phyloP scores from a whole-genome alignment of 2,888 invertebrate species.

The Drosophila villosipedis region DNA sequence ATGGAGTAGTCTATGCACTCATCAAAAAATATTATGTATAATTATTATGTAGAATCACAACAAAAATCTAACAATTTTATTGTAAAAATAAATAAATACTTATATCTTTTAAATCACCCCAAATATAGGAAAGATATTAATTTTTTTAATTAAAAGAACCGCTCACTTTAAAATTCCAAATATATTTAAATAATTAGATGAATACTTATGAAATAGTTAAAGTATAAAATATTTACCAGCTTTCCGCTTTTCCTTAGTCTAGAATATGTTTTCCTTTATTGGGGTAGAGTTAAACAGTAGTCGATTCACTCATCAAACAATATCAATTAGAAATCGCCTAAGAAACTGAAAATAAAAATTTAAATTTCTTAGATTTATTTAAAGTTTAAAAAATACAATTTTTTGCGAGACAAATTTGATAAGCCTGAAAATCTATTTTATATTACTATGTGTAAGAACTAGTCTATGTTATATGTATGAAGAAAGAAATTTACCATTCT shows the following conservation, averaged over 20 bases:
- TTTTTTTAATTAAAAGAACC: not conserved
- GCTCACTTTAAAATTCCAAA: not conserved
- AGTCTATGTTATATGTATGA: constrained; percentile 29
- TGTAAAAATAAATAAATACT: not conserved
- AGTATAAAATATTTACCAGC: not conserved
- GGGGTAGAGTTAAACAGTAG: not conserved
- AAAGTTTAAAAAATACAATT: not conserved
- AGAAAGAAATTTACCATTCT: not conserved
- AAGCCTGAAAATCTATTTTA: not conserved
- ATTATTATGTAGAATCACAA: not conserved
- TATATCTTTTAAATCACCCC: not conserved
- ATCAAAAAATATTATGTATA: not conserved
- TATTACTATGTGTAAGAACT: constrained; percentile 5
- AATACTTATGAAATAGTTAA: not conserved
- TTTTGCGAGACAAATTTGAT: not conserved
- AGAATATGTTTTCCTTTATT: not conserved
- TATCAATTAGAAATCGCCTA: not conserved
- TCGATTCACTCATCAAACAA: not conserved
- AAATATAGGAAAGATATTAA: not conserved
- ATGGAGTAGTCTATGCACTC: not conserved
- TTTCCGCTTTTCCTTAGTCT: not conserved
- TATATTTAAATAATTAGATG: not conserved
- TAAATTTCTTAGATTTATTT: not conserved
- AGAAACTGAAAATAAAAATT: not conserved
- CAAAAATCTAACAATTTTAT: not conserved